These are phyloP conservation scores for Gephyroberyx darwinii DNA, from an alignment of 2,797 vertebrate species.

Conservation along the genomic window DNA sequence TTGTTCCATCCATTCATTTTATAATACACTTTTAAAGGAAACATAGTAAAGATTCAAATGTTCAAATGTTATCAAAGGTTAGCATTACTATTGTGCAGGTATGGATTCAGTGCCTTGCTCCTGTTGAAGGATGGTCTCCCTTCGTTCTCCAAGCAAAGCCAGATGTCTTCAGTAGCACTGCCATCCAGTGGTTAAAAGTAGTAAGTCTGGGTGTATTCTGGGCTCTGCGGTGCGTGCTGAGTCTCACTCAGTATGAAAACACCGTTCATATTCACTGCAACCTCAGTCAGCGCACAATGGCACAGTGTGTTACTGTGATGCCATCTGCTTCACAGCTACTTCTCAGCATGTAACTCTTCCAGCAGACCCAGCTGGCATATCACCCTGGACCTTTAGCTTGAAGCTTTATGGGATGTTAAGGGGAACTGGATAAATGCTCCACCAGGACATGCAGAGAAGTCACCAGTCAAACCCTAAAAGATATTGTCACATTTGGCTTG, in stretches of 20 bases:
- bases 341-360: background rate
- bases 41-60: no score
- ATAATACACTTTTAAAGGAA: no score
- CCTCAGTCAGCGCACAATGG: background rate
- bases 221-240: background rate
- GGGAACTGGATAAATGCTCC: background rate
- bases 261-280: slow-evolving; percentile 22
- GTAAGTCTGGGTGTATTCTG: slow-evolving; percentile 3
- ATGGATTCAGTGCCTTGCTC: no score
- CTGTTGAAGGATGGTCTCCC: no score
- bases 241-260: slow-evolving; percentile 8
- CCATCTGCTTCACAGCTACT: slow-evolving; percentile 1
- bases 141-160: slow-evolving; percentile 7
- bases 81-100: no score
- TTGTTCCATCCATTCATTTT: no score
- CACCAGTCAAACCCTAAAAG: background rate
- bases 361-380: slow-evolving; percentile 4
- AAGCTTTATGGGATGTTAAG: background rate
- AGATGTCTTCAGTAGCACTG: slow-evolving; percentile 70
- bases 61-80: no score
- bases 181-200: slow-evolving; percentile 71
- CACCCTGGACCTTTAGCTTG: background rate
- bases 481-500: background rate
- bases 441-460: background rate
- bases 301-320: background rate